Conservation (phyloP, 2,113 vertebrate species). For the Triplophysa siluroides region DNA sequence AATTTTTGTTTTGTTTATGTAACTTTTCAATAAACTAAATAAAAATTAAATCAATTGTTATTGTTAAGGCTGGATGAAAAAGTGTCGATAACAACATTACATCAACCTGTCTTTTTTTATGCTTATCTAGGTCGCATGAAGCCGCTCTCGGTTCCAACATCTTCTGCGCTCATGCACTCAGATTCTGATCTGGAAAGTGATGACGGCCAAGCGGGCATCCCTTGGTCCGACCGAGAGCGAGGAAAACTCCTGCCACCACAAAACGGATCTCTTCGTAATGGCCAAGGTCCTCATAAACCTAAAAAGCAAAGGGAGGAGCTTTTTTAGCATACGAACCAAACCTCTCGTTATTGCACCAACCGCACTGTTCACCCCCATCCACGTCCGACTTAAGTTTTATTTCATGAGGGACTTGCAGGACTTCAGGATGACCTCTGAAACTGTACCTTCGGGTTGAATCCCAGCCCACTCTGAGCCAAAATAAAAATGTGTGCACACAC, state of each 20-base stretch:
- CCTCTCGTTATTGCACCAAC: conserved; percentile 44
- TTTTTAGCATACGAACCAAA: conserved; percentile 67
- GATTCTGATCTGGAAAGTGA: conserved; percentile 97
- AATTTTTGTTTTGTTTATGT: too few relatives aligned
- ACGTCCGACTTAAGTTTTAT: conserved; percentile 28
- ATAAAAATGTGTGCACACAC: conserved; percentile 12
- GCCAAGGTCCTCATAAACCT: conserved; percentile 79
- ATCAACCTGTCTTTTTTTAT: neutral
- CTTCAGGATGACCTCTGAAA: conserved; percentile 47
- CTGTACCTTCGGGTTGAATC: conserved; percentile 50
- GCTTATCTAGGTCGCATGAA: conserved; percentile 81
- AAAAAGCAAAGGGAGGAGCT: conserved; percentile 81
- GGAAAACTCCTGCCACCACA: conserved; percentile 88
- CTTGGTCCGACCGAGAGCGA: conserved; percentile 91
- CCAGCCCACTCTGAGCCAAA: conserved; percentile 66
- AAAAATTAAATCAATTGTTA: neutral
- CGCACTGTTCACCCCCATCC: conserved; percentile 55
- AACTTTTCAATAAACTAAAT: neutral
- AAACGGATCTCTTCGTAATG: conserved; percentile 91
- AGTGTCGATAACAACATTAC: neutral
- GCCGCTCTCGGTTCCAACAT: conserved; percentile 76
- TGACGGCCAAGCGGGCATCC: conserved; percentile 81
- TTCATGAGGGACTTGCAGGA: conserved; percentile 49
- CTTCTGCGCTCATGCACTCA: conserved; percentile 93
- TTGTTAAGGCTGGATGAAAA: neutral